Conservation (phyloP, 2,888 invertebrate genomes). For the Xestia c-nigrum region DNA sequence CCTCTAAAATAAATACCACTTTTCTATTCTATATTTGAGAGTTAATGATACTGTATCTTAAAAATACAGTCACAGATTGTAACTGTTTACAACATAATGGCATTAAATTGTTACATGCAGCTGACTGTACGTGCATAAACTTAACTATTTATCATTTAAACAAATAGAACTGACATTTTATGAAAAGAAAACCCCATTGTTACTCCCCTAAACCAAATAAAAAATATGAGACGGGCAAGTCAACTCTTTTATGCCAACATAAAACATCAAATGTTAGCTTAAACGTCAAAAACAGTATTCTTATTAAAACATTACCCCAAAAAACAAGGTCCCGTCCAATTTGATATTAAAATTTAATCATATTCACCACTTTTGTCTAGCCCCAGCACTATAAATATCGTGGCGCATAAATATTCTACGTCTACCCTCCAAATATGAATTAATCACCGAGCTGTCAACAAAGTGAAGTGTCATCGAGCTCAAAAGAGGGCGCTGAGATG, state of each 20-base stretch:
- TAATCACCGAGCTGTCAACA: constrained; percentile 82
- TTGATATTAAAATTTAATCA: constrained; percentile 67
- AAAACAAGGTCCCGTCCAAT: constrained; percentile 37
- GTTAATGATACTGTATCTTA: neutral
- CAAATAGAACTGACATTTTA: neutral
- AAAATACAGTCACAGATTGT: neutral
- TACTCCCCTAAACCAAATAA: neutral
- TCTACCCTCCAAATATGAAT: constrained; percentile 79
- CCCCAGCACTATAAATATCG: constrained; percentile 67
- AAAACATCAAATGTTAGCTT: constrained; percentile 39
- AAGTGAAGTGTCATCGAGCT: constrained; percentile 84
- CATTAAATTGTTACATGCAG: neutral
- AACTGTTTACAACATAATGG: neutral
- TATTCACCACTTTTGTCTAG: constrained; percentile 64
- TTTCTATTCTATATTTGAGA: neutral
- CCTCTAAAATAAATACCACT: neutral
- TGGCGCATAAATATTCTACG: constrained; percentile 73
- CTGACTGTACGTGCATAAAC: neutral
- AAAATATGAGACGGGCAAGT: constrained; percentile 1
- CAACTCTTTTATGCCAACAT: constrained; percentile 24
- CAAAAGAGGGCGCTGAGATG: constrained; percentile 68
- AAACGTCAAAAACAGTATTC: constrained; percentile 25
- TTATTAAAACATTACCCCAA: constrained; percentile 51
- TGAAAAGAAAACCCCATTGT: neutral
- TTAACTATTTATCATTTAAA: neutral